Evolutionary conservation across 2,113 vertebrate genomes (phyloP), one percentile per base, ranked within the genome.

Genomic region (Hemiprocne comata): DNA sequence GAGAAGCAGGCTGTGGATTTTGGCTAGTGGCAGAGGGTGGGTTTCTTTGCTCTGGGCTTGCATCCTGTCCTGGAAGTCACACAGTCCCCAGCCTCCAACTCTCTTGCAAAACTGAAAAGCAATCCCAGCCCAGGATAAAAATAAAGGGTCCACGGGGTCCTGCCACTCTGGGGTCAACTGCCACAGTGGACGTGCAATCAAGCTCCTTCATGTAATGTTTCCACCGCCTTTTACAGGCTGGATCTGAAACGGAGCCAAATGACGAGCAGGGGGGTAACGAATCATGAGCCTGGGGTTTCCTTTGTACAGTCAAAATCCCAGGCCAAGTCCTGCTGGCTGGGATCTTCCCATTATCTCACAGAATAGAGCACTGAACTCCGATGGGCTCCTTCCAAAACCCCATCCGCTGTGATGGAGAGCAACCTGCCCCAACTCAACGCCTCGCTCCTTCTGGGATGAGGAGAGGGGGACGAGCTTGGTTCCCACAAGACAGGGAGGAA

Each of bases 11-110:
- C 78, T 89, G 62, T 78, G 57, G 69, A 77, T 95, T 91, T 89
- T 96, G 84, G 81, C 89, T 14, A 4, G 36, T 91, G 81, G 17
- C 74, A 79, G 66, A 79, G 95, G 70, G 81, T 72, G 77, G 34
- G 54, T 62, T 50, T 94, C 71, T 76, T 51, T 44, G 26, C 66
- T 75, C 89, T 11, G 54, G 61, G 57, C 61, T 86, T 66, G 54
- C 76, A 86, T 95, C 87, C 81, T 92, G 66, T 54, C 66, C 89
- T 96, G 87, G 81, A 91, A 91, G 87, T 75, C 81, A 73, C 85
- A 31, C 28, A 78, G 64, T 80, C 82, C 78, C 87, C 81, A 85
- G 0, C 18, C 54, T 85, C 87, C 85, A 89, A 23, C 42, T 69
- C 5, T 38, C 72, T 72, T 88, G 69, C 94, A 90, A 87, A 78